Evolutionary conservation across 1,140 invertebrate genomes (phyloP).

Genomic region (Phymastichus coffea): DNA sequence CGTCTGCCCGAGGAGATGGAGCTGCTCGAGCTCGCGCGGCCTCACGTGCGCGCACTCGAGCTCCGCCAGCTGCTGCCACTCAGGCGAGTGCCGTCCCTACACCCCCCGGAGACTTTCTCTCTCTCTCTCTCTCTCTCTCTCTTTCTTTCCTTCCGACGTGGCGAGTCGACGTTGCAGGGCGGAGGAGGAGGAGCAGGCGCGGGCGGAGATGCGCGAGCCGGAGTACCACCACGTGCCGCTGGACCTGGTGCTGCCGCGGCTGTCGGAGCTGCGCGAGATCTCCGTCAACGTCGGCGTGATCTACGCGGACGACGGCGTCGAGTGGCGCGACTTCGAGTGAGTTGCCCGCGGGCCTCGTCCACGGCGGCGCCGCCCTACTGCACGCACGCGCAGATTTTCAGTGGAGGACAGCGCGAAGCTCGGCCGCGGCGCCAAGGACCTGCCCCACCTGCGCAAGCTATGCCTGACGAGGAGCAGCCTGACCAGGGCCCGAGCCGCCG

Average conservation of each 20-base stretch:
- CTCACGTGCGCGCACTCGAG: conserved; percentile 38
- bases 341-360: conserved; percentile 15
- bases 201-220: conserved; percentile 24
- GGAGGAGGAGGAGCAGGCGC: conserved; percentile 10
- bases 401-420: conserved; percentile 45
- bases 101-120: not conserved
- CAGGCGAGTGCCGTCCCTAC: conserved; percentile 34
- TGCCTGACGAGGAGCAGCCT: conserved; percentile 44
- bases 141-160: not conserved
- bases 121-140: not conserved
- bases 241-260: conserved; percentile 36
- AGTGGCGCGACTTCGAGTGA: conserved; percentile 50
- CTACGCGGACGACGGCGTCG: conserved; percentile 44
- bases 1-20: conserved; percentile 36
- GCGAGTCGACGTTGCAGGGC: too few relatives aligned
- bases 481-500: conserved; percentile 41
- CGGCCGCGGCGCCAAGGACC: conserved; percentile 39
- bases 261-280: conserved; percentile 40
- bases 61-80: conserved; percentile 41
- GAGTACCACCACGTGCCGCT: conserved; percentile 44
- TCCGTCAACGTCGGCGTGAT: conserved; percentile 47
- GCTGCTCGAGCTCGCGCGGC: conserved; percentile 34
- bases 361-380: too few relatives aligned
- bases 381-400: conserved; percentile 50
- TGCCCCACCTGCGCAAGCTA: conserved; percentile 38